Evolutionary conservation across 2,888 invertebrate species (phyloP).

Genomic region (Diploptera punctata): DNA sequence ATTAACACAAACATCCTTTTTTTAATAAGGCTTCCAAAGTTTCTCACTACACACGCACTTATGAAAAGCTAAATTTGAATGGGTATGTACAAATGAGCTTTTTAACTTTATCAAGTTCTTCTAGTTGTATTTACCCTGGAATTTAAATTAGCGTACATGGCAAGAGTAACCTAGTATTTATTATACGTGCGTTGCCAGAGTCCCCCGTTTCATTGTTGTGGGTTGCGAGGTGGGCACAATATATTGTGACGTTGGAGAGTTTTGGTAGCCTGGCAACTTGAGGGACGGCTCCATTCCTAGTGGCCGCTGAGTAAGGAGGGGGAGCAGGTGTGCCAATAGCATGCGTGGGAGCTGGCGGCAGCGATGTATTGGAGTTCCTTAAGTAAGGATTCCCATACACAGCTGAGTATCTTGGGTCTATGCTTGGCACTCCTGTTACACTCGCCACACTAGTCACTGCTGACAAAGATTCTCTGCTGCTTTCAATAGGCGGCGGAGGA

Average conservation of each 20-base stretch:
- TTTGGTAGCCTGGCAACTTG: constrained; percentile 60
- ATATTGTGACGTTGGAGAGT: constrained; percentile 61
- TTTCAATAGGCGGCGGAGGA: constrained; percentile 71
- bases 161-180: constrained; percentile 19
- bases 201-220: constrained; percentile 65
- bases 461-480: constrained; percentile 54
- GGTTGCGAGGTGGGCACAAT: constrained; percentile 64
- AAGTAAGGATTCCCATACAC: constrained; percentile 87
- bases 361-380: constrained; percentile 66
- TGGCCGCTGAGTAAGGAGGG: constrained; percentile 47
- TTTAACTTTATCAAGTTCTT: not conserved
- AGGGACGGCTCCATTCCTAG: constrained; percentile 58
- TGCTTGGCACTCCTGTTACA: constrained; percentile 49
- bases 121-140: constrained; percentile 34
- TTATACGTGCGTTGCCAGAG: constrained; percentile 68
- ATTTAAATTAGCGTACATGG: constrained; percentile 16
- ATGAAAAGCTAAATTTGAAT: constrained; percentile 33
- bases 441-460: constrained; percentile 46
- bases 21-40: constrained; percentile 37
- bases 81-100: constrained; percentile 34
- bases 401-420: constrained; percentile 88
- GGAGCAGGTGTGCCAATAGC: constrained; percentile 54
- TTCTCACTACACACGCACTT: constrained; percentile 38
- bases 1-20: constrained; percentile 19
- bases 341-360: constrained; percentile 65